Base-by-base conservation (phyloP, 2,113 vertebrate species). In the Silurus asotus region DNA sequence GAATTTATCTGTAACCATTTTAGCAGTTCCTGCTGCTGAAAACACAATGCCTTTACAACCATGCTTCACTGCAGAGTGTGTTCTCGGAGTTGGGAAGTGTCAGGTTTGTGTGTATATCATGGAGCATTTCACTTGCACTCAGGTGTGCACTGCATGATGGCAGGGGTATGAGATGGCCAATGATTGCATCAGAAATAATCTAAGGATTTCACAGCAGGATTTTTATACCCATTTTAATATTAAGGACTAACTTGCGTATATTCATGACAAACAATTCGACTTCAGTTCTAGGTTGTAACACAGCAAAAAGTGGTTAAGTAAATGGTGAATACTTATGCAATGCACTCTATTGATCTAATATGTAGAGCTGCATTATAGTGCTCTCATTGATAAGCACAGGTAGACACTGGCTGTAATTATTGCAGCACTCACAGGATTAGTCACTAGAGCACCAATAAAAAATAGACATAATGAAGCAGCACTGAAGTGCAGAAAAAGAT, bases 361-460 rank as follows among this genome's bases (percentile, higher is more conserved):
- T 51, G n/a, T 53, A 56, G 49, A 37, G 74, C 20, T 25, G 4
- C 4, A 19, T 55, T 13, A 56, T 82, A 62, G 14, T 17, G 11
- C 49, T 61, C 67, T 75, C 28, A 65, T 13, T 48, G 80, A 83
- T 25, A 81, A 51, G 76, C 23, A 64, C 53, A 51, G 58, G 80
- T 83, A 72, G 76, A 84, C 17, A 23, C 61, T 67, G 84, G 28
- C 56, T 76, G 56, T 51, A 84, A 72, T 82, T 87, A 83, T 28
- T 81, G 83, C 48, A 84, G 67, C 59, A 81, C 58, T 65, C 59
- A 64, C 77, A 17, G 45, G 49, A 19, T 62, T 80, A 84, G 76
- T 78, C 76, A 78, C 61, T 37, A 48, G n/a, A 55, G 85, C 48
- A 78, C 20, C 45, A 37, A 79, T 84, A 70, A 82, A 88, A 86